Percentiles rank a stretch among this genome's conserved stretches.
phyloP scores from a whole-genome alignment of 64 coral and sea anemone genomes.

The Hydrozoanthus tunicans region DNA sequence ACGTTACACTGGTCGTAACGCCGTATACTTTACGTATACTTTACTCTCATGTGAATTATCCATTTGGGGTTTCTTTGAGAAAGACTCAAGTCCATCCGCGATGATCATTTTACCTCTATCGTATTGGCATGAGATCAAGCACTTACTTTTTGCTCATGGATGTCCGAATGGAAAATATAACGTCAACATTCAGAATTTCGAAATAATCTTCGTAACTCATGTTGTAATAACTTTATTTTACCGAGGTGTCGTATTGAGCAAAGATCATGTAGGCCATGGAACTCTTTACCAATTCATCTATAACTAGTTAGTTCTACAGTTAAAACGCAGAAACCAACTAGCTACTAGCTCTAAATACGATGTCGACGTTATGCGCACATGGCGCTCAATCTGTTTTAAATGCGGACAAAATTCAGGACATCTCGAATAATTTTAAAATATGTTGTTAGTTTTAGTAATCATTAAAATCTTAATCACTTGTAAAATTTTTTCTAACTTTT shows the following conservation, averaged over 20 bases:
- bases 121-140: no score
- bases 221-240: not conserved
- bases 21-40: no score
- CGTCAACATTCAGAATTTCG: not conserved
- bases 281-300: not conserved
- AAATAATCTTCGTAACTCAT: not conserved
- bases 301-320: not conserved
- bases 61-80: no score
- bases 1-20: no score
- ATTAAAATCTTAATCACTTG: no score
- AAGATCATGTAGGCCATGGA: not conserved
- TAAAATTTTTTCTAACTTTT: no score
- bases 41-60: no score
- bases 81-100: no score
- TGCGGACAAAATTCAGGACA: not conserved
- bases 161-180: not conserved
- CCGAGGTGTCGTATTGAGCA: not conserved
- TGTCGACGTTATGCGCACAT: not conserved
- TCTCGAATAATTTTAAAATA: not conserved
- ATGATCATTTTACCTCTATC: no score
- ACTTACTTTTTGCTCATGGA: no score
- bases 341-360: not conserved
- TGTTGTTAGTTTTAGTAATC: not conserved
- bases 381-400: not conserved
- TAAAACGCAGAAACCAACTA: not conserved